Base-by-base conservation (phyloP, 1,140 invertebrate genomes). In the Anagrus nilaparvatae region DNA sequence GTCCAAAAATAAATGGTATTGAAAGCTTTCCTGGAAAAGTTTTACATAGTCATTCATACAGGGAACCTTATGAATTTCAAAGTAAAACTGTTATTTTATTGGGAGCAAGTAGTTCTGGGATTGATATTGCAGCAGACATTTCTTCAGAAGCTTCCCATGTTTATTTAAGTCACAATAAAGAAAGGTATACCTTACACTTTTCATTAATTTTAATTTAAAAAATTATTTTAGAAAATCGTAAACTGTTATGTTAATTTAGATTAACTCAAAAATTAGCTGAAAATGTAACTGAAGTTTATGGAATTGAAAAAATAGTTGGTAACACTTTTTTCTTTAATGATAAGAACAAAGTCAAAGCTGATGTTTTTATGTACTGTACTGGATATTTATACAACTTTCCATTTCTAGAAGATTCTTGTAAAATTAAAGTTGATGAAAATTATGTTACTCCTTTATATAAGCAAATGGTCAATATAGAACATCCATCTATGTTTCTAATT, bases 21-120 rank as follows among this genome's bases (percentile, higher is more conserved):
- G 54, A 73, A n/a, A 56, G 48, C n/a, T 86, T 84, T 56, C 23
- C 52, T 39, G 81, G 79, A 12, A 40, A 53, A 20, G 42, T 75
- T n/a, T 51, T 79, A 12, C 84, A 87, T 49, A 84, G 80, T 52
- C 79, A 82, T 50, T 57, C 73, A 40, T 88, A 84, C 51, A 66
- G 82, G 50, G 61, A 56, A 24, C 70, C 78, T 0, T 68, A 77
- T 31, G 25, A 45, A 20, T 84, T 72, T 57, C 47, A 50, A 16
- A 67, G 56, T 7, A 71, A 78, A 58, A 71, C 37, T 30, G 77
- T 87, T 1, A 59, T 82, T 10, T 56, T 84, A 43, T 58, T 87
- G 35, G 84, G 84, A 19, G 76, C 71, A 28, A 73, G 73, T 17
- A 63, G 76, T 28, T 86, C 82, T 3, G 84, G 79, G 3, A 59